Evolutionary conservation across 1,140 invertebrate genomes (phyloP).

Genomic region (Diprion similis): DNA sequence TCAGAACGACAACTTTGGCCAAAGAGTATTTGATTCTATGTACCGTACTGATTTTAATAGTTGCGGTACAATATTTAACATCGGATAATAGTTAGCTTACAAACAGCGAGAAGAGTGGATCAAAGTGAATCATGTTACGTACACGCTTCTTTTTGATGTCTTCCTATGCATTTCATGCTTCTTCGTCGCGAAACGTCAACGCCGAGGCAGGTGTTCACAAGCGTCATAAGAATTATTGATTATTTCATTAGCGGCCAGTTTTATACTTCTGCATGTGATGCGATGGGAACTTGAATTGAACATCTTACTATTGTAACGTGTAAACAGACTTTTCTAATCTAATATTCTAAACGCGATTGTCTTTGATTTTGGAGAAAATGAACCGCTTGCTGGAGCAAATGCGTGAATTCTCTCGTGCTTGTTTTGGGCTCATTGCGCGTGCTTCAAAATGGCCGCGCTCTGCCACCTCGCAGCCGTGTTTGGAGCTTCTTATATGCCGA

Average conservation of each 20-base stretch:
- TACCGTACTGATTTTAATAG: background rate
- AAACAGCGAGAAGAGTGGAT: background rate
- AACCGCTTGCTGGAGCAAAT: background rate
- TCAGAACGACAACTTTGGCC: background rate
- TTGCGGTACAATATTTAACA: background rate
- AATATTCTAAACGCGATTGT: too few relatives aligned
- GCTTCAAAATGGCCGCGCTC: conserved; percentile 3
- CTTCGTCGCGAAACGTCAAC: background rate
- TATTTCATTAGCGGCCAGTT: background rate
- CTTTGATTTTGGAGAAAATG: background rate
- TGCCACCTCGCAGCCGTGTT: too few relatives aligned
- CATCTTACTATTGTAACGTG: background rate
- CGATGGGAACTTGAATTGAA: background rate
- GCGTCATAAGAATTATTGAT: conserved; percentile 3
- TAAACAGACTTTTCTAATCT: too few relatives aligned
- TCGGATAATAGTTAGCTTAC: background rate
- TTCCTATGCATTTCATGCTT: conserved; percentile 32
- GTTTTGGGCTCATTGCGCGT: background rate
- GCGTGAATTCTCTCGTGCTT: background rate
- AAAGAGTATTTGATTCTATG: background rate
- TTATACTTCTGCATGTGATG: background rate
- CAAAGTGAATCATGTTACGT: conserved; percentile 7
- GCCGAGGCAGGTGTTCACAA: conserved; percentile 1
- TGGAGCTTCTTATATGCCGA: too few relatives aligned
- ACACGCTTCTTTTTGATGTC: conserved; percentile 27